Base-by-base conservation (phyloP, 2,113 vertebrate species). In the Corapipo altera region DNA sequence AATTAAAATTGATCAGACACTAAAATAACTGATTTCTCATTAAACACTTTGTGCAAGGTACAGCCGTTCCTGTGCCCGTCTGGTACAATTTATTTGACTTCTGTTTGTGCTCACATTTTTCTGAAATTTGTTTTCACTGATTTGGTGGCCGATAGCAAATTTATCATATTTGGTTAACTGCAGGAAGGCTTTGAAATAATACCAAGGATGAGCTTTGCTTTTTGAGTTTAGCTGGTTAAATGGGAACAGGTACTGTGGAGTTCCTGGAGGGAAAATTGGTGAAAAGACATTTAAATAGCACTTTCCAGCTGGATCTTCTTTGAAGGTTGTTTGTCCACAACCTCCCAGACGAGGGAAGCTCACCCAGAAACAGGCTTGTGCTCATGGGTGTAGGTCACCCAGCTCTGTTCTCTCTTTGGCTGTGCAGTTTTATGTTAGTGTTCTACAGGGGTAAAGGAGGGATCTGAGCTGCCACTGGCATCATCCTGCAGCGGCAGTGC, bases 341-440 rank as follows among this genome's bases (percentile, higher is more conserved):
- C 26, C 26, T 49, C 8, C 15, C 32, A 51, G 70, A 11, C 20
- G 26, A 20, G 35, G 46, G 30, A n/a, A 59, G 35, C 41, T 51
- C 14, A 19, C 35, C 28, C 12, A 7, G 35, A 26, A 15, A 30
- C 13, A 1, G 1, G 8, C 14, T 35, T 39, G 20, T 35, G 26
- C 18, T 46, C 9, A 2, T 8, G 22, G 12, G 18, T 35, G 33
- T 39, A 6, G 21, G 9, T 5, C 43, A 18, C n/a, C 21, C 21
- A 35, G 20, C 17, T 43, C 10, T 26, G n/a, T 10, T 33, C 44
- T 54, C 52, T 14, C 35, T n/a, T 55, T 27, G 32, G 8, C 17
- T 58, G 8, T 15, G 22, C 15, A 8, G 0, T 2, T 23, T 7
- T 12, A 28, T 1, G 11, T 66, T 54, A 16, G 39, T 43, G n/a